Conservation (phyloP, 2,888 invertebrate genomes). For the Drosophila crucigera region DNA sequence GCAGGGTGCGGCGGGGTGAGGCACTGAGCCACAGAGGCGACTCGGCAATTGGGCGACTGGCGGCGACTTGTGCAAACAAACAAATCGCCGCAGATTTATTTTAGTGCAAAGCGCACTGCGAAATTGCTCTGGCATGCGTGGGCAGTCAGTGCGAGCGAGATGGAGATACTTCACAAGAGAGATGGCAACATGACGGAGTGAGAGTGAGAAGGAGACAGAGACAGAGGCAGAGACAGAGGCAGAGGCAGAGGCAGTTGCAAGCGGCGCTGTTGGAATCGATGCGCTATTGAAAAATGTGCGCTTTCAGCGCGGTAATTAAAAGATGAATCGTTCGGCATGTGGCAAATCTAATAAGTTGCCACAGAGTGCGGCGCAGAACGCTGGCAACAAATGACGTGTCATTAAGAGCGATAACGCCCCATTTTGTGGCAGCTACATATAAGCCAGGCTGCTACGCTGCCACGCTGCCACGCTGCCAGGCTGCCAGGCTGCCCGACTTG, state of each 20-base stretch:
- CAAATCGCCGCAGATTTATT: constrained; percentile 79
- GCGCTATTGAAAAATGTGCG: constrained; percentile 79
- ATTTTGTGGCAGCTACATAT: constrained; percentile 60
- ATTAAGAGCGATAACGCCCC: constrained; percentile 83
- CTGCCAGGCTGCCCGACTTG: constrained; percentile 10
- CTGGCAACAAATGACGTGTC: constrained; percentile 78
- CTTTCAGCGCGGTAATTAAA: constrained; percentile 84
- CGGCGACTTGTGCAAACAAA: constrained; percentile 80
- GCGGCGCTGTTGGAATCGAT: constrained; percentile 46
- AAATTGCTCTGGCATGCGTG: constrained; percentile 69
- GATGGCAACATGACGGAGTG: neutral
- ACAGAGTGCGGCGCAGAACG: constrained; percentile 34
- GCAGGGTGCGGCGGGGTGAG: neutral
- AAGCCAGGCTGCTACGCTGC: constrained; percentile 8
- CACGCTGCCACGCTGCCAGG: constrained; percentile 5
- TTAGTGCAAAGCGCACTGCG: constrained; percentile 70
- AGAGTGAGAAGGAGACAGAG: neutral
- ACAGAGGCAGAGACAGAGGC: constrained; percentile 4
- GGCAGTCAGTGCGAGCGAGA: constrained; percentile 45
- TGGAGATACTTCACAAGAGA: neutral
- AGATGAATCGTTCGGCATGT: constrained; percentile 82
- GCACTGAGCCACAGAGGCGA: neutral
- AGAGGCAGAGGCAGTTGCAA: constrained; percentile 21
- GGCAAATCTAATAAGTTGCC: constrained; percentile 67
- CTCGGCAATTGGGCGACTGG: constrained; percentile 36